Base-by-base conservation (phyloP, 2,888 invertebrate genomes). In the Andrena bucephala region DNA sequence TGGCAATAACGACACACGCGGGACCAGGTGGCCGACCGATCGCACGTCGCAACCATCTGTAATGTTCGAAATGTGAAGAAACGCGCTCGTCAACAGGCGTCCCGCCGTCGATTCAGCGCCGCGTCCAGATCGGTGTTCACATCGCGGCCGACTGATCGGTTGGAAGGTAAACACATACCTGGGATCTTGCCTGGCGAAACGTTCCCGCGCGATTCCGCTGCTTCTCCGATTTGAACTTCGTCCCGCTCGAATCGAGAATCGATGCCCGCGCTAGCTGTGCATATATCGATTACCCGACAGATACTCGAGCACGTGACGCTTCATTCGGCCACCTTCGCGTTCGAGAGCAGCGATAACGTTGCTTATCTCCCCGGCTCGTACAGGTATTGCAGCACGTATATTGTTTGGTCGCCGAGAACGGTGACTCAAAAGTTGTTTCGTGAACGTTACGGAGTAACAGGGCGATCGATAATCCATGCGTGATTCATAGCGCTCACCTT, bases 41-140 rank as follows among this genome's bases (percentile, higher is more conserved):
- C 71, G 7, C 29, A 36, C 82, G 54, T 79, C 74, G 73, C 33
- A 59, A 36, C 48, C 85, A 85, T 86, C 83, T 66, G 83, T 76
- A 60, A 74, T 59, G 68, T 24, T 57, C 65, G 16, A 27, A 42
- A 33, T n/a, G 10, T 20, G 13, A 31, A 73, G 63, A 67, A 81
- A 42, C 6, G 59, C 57, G 27, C n/a, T 50, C 13, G 69, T 70
- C 70, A 54, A 80, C 59, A 29, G 24, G 2, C 50, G 0, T 24
- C 3, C 48, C 10, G n/a, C 16, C n/a, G 31, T 50, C 4, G 27
- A 65, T 71, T 29, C 57, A 13, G n/a, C n/a, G 31, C 20, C 36
- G 20, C 67, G 20, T 16, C 31, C n/a, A 6, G 52, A 20, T 48
- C 63, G 81, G 27, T 57, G 13, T 8, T 54, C 59, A 16, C 48